Conservation (phyloP, 2,797 vertebrate genomes). For the Luscinia luscinia region DNA sequence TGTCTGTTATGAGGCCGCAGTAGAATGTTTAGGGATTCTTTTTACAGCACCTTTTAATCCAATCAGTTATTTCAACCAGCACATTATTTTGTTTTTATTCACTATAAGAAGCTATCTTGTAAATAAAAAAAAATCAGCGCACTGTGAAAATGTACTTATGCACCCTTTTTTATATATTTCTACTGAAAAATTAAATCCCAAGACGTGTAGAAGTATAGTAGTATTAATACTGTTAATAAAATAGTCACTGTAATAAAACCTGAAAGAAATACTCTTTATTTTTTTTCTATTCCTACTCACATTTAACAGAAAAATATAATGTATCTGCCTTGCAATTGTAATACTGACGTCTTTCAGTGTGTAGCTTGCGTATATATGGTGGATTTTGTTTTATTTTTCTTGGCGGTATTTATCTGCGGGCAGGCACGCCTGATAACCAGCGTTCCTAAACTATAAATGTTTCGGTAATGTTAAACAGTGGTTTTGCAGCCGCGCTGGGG, state of each 20-base stretch:
- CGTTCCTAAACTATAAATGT: slow-evolving; percentile 38
- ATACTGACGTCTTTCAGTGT: slow-evolving; percentile 33
- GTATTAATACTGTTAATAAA: slow-evolving; percentile 78
- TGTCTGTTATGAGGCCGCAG: slow-evolving; percentile 70
- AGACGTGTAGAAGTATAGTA: slow-evolving; percentile 75
- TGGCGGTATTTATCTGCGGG: slow-evolving; percentile 11
- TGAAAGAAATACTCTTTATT: slow-evolving; percentile 68
- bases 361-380: not conserved
- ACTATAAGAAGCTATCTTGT: slow-evolving; percentile 82
- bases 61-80: slow-evolving; percentile 80
- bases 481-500: slow-evolving; percentile 29
- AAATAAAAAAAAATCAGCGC: slow-evolving; percentile 81
- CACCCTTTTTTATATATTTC: slow-evolving; percentile 81
- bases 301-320: not conserved
- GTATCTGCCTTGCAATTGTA: not conserved
- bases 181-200: slow-evolving; percentile 72
- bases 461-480: slow-evolving; percentile 59
- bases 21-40: slow-evolving; percentile 77
- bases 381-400: not conserved
- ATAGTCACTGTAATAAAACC: slow-evolving; percentile 77
- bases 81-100: slow-evolving; percentile 81
- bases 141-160: slow-evolving; percentile 85
- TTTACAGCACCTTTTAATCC: slow-evolving; percentile 80
- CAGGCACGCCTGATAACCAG: slow-evolving; percentile 33
- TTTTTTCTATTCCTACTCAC: slow-evolving; percentile 28